Evolutionary conservation across 2,113 vertebrate species (phyloP).

Genomic region (Pangasianodon hypophthalmus): DNA sequence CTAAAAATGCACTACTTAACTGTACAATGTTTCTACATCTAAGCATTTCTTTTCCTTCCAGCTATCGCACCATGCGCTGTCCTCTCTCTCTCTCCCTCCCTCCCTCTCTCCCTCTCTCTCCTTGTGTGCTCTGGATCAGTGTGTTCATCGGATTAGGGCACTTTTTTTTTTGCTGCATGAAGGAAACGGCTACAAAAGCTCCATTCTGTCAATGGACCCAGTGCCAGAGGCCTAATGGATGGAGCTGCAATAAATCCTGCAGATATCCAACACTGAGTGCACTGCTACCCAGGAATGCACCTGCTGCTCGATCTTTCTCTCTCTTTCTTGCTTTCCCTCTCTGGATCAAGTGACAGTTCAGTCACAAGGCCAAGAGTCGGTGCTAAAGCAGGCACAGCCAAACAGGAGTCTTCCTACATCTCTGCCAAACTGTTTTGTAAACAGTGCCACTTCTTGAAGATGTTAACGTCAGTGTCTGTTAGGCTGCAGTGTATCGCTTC

Average conservation of each 20-base stretch:
- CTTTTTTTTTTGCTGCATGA: slow-evolving; percentile 1
- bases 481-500: neutral
- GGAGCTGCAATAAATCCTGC: slow-evolving; percentile 55
- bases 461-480: neutral
- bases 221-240: slow-evolving; percentile 58
- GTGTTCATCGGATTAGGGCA: neutral
- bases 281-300: slow-evolving; percentile 58
- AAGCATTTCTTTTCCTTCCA: neutral
- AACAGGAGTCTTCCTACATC: neutral
- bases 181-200: slow-evolving; percentile 1
- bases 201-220: slow-evolving; percentile 43
- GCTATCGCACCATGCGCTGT: neutral
- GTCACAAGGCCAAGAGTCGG: neutral
- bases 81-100: neutral
- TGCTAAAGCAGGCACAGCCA: neutral
- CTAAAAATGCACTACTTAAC: slow-evolving; percentile 11
- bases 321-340: neutral
- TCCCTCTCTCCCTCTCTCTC: neutral
- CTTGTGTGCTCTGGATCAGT: neutral
- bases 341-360: slow-evolving; percentile 19
- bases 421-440: slow-evolving; percentile 15
- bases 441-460: slow-evolving; percentile 20
- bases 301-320: slow-evolving; percentile 32
- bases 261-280: slow-evolving; percentile 44
- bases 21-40: neutral